A percentile compares a stretch with the other conserved stretches of the same genome.
phyloP scores from a whole-genome alignment of 1,140 invertebrate genomes.

The Drosophila pectinifera region DNA sequence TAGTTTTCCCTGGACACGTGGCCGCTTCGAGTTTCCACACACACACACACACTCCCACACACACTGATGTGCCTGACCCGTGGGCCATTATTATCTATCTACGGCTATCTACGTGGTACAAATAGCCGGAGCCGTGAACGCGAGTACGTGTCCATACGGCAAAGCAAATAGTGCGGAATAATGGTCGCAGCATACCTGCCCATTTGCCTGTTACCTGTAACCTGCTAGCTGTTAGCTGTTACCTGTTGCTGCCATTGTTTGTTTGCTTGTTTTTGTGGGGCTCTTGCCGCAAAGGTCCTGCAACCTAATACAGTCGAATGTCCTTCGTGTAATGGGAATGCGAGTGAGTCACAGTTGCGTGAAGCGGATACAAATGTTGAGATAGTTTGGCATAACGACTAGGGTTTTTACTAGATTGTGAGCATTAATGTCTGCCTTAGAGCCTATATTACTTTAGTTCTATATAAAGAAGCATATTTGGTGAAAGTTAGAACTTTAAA shows the following conservation, averaged over 20 bases:
- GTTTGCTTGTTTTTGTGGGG: not conserved
- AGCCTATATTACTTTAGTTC: no score
- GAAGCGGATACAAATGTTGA: constrained; percentile 1
- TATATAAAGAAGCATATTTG: no score
- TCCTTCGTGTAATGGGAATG: constrained; percentile 6
- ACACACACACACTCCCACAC: not conserved
- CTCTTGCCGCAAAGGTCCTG: not conserved
- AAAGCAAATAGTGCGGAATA: constrained; percentile 69
- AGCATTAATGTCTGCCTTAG: no score
- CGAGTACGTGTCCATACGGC: constrained; percentile 69
- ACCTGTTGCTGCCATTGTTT: constrained; percentile 16
- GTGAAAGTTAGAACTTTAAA: no score
- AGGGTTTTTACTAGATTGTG: not conserved
- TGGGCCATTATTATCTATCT: constrained; percentile 60
- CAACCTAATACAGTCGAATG: constrained; percentile 4
- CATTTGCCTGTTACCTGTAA: constrained; percentile 27
- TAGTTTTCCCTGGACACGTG: constrained; percentile 26
- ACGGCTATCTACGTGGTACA: constrained; percentile 29
- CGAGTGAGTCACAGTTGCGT: constrained; percentile 5
- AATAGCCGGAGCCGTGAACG: constrained; percentile 36
- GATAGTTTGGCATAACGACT: not conserved
- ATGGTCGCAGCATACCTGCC: constrained; percentile 19
- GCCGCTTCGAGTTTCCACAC: constrained; percentile 21
- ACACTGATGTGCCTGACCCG: constrained; percentile 26
- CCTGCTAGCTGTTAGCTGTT: not conserved